Base-by-base conservation (phyloP, 2,113 vertebrate genomes). In the Tetrax tetrax region DNA sequence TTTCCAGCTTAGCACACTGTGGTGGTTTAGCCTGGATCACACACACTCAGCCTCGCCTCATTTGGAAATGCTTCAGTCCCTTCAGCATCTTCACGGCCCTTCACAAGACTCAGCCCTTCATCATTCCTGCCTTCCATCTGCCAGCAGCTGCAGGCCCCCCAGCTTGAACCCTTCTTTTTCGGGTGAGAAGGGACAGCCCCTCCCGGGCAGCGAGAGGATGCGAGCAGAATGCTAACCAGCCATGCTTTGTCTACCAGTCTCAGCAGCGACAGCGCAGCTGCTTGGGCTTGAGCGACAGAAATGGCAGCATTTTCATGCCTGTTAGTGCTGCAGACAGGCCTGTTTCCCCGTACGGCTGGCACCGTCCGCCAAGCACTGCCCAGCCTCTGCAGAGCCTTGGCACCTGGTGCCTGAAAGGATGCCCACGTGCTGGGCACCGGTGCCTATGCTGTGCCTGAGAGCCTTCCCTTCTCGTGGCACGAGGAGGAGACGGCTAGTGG, bases 401-500 rank as follows among this genome's bases (percentile, higher is more conserved):
- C 60, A 28, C 37, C 51, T 4, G 22, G n/a, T 59, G 69, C 63
- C 33, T 10, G 75, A 17, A 43, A 37, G 21, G 68, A 13, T 27
- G 66, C 48, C 29, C 29, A 1, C 3, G 0, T 6, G 28, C 27
- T 2, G 10, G 61, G 20, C 66, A 31, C 2, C n/a, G 1, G 69
- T 8, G 61, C 12, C 25, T 0, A 0, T 17, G 0, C 16, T 4
- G 24, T 16, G 43, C 38, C 59, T 2, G 3, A 12, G 56, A 56
- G 53, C 68, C 69, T 45, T 70, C 33, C 54, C 19, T 29, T 7
- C 50, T 3, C 2, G 0, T 4, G 33, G 76, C 66, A 10, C 6
- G 3, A 29, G 50, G 35, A 31, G 0, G 14, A 57, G 56, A 6
- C 60, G 78, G 82, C 51, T 63, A 50, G 17, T 27, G n/a, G 5